A percentile compares a stretch with the other conserved stretches of the same genome.
phyloP scores from a whole-genome alignment of 2,113 vertebrate species.

The Microcebus tavaratra region DNA sequence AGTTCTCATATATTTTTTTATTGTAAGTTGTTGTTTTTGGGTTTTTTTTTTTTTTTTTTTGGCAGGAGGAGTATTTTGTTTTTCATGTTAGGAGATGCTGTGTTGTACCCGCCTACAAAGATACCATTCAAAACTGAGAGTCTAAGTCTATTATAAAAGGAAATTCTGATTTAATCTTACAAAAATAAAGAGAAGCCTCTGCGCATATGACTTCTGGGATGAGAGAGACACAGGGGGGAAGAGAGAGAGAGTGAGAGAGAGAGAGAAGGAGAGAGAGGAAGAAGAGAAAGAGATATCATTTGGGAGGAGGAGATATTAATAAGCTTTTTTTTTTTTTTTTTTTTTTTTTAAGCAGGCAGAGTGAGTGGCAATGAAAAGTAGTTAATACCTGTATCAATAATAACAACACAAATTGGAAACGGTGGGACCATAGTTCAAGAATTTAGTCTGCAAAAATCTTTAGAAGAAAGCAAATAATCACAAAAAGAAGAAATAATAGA shows the following conservation, averaged over 20 bases:
- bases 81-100: not conserved
- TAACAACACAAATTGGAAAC: not conserved
- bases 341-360: not conserved
- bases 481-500: not conserved
- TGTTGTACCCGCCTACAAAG: not conserved
- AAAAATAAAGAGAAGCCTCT: not conserved
- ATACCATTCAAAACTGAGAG: not conserved
- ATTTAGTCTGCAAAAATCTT: not conserved
- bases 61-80: not conserved
- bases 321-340: not conserved
- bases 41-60: not conserved
- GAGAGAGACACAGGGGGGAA: too few species aligned
- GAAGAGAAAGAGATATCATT: not conserved
- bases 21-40: not conserved
- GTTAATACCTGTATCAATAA: not conserved
- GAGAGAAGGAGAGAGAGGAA: too few species aligned
- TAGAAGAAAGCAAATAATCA: not conserved
- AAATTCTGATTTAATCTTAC: not conserved
- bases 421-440: not conserved
- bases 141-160: not conserved
- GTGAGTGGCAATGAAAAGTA: not conserved
- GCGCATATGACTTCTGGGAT: not conserved
- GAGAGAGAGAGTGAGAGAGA: too few species aligned
- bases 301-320: not conserved
- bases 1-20: not conserved